Percentiles rank a stretch among this genome's conserved stretches.
These are phyloP conservation scores for Drosophila kambysellisi DNA, from an alignment of 2,888 invertebrate genomes.

Conservation along the genomic window DNA sequence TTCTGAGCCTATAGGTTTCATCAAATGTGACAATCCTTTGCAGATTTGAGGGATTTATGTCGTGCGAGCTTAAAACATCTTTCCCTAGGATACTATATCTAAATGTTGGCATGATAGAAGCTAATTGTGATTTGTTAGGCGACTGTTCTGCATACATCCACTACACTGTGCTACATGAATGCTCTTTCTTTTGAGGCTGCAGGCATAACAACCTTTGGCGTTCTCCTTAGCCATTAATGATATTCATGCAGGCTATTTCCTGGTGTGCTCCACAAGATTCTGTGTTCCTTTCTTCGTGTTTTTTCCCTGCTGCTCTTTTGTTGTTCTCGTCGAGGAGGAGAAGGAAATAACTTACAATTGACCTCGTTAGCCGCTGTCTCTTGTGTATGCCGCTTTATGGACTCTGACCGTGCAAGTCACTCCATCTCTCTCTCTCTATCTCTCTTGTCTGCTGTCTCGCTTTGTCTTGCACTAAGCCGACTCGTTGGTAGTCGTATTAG, in stretches of 20 bases:
- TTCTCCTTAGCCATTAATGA: slow-evolving; percentile 60
- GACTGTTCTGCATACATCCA: slow-evolving; percentile 10
- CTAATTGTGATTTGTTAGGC: neutral
- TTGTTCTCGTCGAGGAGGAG: slow-evolving; percentile 24
- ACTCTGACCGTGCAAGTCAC: slow-evolving; percentile 34
- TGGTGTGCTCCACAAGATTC: slow-evolving; percentile 55
- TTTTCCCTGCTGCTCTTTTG: slow-evolving; percentile 14
- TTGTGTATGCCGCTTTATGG: slow-evolving; percentile 62
- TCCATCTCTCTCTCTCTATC: slow-evolving; percentile 9
- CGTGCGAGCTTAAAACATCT: neutral
- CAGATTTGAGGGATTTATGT: neutral
- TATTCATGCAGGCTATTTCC: slow-evolving; percentile 74
- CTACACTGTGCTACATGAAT: slow-evolving; percentile 2
- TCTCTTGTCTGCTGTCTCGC: slow-evolving; percentile 22
- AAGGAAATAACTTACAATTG: slow-evolving; percentile 80
- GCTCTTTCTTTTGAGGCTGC: slow-evolving; percentile 7
- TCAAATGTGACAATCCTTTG: neutral
- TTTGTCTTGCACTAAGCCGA: slow-evolving; percentile 47
- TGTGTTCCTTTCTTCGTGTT: slow-evolving; percentile 23
- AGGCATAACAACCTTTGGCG: slow-evolving; percentile 30
- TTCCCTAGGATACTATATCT: neutral
- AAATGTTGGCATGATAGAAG: neutral
- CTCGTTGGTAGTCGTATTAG: slow-evolving; percentile 64
- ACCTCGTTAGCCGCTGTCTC: slow-evolving; percentile 74
- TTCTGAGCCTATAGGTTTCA: neutral